Percentiles rank a stretch among this genome's conserved stretches.
These are phyloP conservation scores for Metacarcinus magister DNA, from an alignment of 2,888 invertebrate genomes.

Conservation along the genomic window DNA sequence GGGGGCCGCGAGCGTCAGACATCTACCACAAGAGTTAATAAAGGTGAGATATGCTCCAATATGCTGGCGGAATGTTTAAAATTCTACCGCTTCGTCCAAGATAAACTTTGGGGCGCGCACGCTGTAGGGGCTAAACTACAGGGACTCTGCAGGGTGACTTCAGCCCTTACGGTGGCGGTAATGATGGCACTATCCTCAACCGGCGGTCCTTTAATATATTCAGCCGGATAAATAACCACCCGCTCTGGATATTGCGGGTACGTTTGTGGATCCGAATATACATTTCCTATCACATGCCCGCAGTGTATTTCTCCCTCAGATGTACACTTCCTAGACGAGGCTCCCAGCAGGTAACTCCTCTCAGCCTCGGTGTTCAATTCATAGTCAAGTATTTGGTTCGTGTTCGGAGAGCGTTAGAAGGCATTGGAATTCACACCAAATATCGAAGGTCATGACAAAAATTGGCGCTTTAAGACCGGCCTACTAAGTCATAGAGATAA, in stretches of 20 bases:
- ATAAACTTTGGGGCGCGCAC: constrained; percentile 63
- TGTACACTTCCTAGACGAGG: constrained; percentile 28
- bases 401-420: constrained; percentile 64
- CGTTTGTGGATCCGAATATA: constrained; percentile 77
- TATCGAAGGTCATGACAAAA: constrained; percentile 68
- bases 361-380: constrained; percentile 49
- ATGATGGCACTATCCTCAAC: constrained; percentile 63
- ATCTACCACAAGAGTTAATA: constrained; percentile 76
- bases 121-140: constrained; percentile 68
- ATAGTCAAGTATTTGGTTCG: constrained; percentile 70
- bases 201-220: constrained; percentile 65
- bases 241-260: constrained; percentile 70
- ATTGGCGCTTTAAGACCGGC: constrained; percentile 60
- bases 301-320: constrained; percentile 54
- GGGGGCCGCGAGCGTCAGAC: constrained; percentile 69
- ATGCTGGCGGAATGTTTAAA: constrained; percentile 76
- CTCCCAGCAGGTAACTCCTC: constrained; percentile 18
- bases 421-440: constrained; percentile 68
- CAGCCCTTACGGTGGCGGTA: constrained; percentile 62
- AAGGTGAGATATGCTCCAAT: constrained; percentile 78
- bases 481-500: constrained; percentile 55
- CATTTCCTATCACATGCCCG: constrained; percentile 45
- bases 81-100: constrained; percentile 72
- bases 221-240: constrained; percentile 69
- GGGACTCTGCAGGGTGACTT: constrained; percentile 60